Base-by-base conservation (phyloP, 2,113 vertebrate species). In the Meleagris gallopavo region DNA sequence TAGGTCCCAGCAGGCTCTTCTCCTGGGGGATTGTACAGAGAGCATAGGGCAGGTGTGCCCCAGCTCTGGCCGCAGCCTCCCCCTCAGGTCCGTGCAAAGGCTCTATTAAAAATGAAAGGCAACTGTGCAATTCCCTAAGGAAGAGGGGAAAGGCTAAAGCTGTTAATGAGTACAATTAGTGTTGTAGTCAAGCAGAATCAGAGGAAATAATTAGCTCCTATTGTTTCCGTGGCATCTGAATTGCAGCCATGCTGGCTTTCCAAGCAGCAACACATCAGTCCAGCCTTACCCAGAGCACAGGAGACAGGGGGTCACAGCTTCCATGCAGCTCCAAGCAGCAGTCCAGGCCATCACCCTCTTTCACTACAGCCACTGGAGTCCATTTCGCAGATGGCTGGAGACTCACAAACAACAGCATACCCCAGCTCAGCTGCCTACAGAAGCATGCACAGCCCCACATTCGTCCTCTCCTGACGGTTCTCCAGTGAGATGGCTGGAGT, bases 131-230 rank as follows among this genome's bases (percentile, higher is more conserved):
- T 75, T 94, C 95, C 89, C 89, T 17, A 83, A 82, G 89, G 93
- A 90, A 90, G 75, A 87, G 38, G 46, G 79, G 83, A 90, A 94
- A 95, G 82, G 79, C 82, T 91, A 48, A 58, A 95, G 91, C 82
- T 91, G 82, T 91, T 95, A 96, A 95, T 88, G 93, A 97, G 91
- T 81, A 95, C 85, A 94, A 96, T 96, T 95, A 96, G 91, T 17
- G 8, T 75, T 93, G 96, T 83, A 93, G 88, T 75, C 90, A 94
- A 96, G 91, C 83, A 95, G 73, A 89, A 95, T 94, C 88, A 95
- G 80, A 95, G 62, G 80, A 94, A 92, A 93, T 91, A 91, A 96
- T 95, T 94, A 95, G 93, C 90, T 95, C 89, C 88, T 74, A 75
- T 94, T 81, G 86, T 93, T 95, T 88, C 77, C 0, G 10, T 84